Evolutionary conservation across 2,797 vertebrate genomes (phyloP), one percentile per base, ranked within the genome.

Genomic region (Poecilia picta): DNA sequence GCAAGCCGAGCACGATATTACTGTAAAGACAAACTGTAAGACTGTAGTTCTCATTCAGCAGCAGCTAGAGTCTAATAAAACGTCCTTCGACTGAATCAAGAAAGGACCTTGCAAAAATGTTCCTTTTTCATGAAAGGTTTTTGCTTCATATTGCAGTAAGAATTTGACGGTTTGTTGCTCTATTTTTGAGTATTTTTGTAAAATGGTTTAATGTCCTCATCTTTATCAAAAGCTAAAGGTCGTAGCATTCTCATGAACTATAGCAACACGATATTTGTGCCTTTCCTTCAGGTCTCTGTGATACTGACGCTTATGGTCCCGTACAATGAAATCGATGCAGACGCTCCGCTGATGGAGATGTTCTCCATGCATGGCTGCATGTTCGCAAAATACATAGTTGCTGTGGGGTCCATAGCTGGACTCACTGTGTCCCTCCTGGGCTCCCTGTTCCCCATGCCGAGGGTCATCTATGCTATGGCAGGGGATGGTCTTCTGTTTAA

Each of bases 341-440:
- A 99, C 64, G 98, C 98, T 11, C 98, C 98, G 0, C 95, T 99
- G 84, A 99, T 99, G 98, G 98, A 99, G 94, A 99, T 99, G 98
- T 99, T 99, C 75, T 96, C 96, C 76, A 78, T 88, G 71, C 97
- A 97, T 0, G 97, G 98, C 33, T 99, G 98, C 84, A 97, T 97
- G 0, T 96, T 96, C 0, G 98, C 98, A 18, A 99, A 99, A 90
- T 99, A 98, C 46, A 95, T 98, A 0, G 98, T 99, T 68, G 98
- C 98, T 25, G 96, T 99, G 0, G 98, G 98, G 11, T 99, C 98
- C 0, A 97, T 99, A 59, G 98, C 98, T 0, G 98, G 98, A 20
- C 92, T 99, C 81, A 98, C 97, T 0, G 98, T 99, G 78, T 99
- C 98, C 87, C 93, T 99, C 85, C 95, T 99, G 90, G 98, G 98